Conservation (phyloP, 2,888 invertebrate species). For the Cryptus armator region DNA sequence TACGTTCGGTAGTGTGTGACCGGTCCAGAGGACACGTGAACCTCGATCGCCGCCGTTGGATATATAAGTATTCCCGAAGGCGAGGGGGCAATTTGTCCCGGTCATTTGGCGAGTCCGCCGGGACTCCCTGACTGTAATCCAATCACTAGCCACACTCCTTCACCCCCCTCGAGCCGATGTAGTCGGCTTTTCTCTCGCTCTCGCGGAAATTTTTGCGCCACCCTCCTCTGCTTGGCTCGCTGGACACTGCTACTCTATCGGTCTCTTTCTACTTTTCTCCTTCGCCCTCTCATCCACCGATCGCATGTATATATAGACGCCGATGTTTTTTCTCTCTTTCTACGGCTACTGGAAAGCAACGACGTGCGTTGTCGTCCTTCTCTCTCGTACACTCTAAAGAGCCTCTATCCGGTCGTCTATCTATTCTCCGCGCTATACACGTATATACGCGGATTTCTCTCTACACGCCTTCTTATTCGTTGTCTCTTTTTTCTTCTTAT, state of each 20-base stretch:
- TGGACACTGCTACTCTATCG: slow-evolving; percentile 31
- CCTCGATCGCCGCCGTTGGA: slow-evolving; percentile 78
- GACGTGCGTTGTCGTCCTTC: slow-evolving; percentile 20
- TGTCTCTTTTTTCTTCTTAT: slow-evolving; percentile 43
- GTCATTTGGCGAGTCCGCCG: slow-evolving; percentile 85
- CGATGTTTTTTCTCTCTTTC: slow-evolving; percentile 21
- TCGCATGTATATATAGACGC: neutral
- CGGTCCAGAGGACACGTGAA: slow-evolving; percentile 64
- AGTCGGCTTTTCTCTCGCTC: slow-evolving; percentile 62
- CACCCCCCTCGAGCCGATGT: slow-evolving; percentile 72
- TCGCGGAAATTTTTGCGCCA: slow-evolving; percentile 32
- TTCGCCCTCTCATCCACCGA: slow-evolving; percentile 19
- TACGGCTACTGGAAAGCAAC: neutral
- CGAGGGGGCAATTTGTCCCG: slow-evolving; percentile 85
- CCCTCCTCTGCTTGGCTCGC: slow-evolving; percentile 35
- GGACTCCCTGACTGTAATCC: slow-evolving; percentile 85
- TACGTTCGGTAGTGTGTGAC: slow-evolving; percentile 20
- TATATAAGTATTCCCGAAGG: slow-evolving; percentile 85
- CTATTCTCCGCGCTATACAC: slow-evolving; percentile 36
- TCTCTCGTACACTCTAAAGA: slow-evolving; percentile 60
- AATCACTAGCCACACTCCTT: slow-evolving; percentile 84
- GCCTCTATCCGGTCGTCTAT: slow-evolving; percentile 65
- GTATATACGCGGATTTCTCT: slow-evolving; percentile 17
- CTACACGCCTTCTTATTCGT: slow-evolving; percentile 8
- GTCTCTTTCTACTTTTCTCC: slow-evolving; percentile 4